Conservation (phyloP, 2,888 invertebrate genomes). For the Clistopyga incitator region DNA sequence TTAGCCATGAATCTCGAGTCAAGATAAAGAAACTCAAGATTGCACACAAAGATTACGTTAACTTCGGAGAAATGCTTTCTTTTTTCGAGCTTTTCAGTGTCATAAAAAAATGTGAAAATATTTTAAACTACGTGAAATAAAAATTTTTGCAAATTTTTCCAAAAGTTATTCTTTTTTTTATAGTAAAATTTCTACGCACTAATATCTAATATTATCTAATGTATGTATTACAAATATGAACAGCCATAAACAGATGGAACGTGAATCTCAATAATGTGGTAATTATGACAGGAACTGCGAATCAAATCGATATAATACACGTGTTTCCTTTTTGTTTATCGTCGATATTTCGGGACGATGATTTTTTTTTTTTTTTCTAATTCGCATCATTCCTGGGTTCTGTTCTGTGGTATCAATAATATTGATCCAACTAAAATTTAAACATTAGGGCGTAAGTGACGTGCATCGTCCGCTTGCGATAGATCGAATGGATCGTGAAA, state of each 20-base stretch:
- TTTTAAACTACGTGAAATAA: too few relatives aligned
- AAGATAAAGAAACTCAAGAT: conserved; percentile 36
- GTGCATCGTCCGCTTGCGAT: conserved; percentile 18
- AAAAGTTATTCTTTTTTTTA: too few relatives aligned
- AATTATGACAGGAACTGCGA: conserved; percentile 41
- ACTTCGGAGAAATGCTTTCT: not conserved
- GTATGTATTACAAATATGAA: not conserved
- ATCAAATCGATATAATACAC: conserved; percentile 43
- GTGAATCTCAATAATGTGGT: conserved; percentile 45
- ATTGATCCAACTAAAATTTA: conserved; percentile 31
- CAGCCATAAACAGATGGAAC: not conserved
- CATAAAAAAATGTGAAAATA: too few relatives aligned
- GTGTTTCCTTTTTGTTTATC: conserved; percentile 24
- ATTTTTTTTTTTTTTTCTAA: not conserved
- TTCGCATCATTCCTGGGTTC: conserved; percentile 3
- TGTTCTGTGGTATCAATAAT: conserved; percentile 27
- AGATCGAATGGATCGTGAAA: conserved; percentile 22
- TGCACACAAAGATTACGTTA: conserved; percentile 24
- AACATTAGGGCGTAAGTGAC: conserved; percentile 19
- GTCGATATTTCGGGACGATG: conserved; percentile 50
- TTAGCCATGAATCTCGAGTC: conserved; percentile 7
- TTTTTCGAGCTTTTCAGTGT: not conserved
- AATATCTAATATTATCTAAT: not conserved
- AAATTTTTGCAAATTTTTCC: too few relatives aligned
- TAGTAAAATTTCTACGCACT: not conserved